Percentiles rank a stretch among this genome's conserved stretches.
These are phyloP conservation scores for Papilio glaucus DNA, from an alignment of 1,140 invertebrate species.

Conservation along the genomic window DNA sequence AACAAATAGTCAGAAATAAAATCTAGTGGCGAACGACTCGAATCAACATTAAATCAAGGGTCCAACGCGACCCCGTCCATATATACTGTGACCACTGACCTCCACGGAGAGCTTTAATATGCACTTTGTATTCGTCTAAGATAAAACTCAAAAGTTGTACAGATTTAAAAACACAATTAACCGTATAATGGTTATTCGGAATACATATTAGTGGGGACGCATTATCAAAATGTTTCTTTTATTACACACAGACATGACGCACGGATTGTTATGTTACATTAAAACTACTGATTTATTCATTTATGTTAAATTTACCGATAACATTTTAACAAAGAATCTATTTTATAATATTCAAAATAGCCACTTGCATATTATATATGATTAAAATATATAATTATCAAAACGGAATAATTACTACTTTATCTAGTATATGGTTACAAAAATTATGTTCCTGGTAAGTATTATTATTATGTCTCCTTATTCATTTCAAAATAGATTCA, in stretches of 20 bases:
- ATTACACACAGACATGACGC: background rate
- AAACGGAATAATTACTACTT: no score
- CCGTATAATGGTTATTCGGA: slow-evolving; percentile 12
- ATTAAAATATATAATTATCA: no score
- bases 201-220: background rate
- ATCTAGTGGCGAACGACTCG: no score
- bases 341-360: background rate
- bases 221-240: slow-evolving; percentile 22
- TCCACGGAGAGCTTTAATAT: background rate
- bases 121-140: slow-evolving; percentile 3
- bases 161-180: slow-evolving; percentile 18
- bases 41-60: slow-evolving; percentile 3
- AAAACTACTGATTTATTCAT: slow-evolving; percentile 31
- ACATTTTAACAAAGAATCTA: slow-evolving; percentile 20
- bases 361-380: background rate
- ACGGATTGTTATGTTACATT: slow-evolving; percentile 16
- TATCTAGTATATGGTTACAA: no score
- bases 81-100: background rate
- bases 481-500: no score
- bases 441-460: no score
- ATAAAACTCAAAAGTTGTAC: background rate
- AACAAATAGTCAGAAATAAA: no score
- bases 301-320: slow-evolving; percentile 26
- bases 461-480: no score
- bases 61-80: background rate